Base-by-base conservation (phyloP, 2,113 vertebrate genomes). In the Passer montanus region DNA sequence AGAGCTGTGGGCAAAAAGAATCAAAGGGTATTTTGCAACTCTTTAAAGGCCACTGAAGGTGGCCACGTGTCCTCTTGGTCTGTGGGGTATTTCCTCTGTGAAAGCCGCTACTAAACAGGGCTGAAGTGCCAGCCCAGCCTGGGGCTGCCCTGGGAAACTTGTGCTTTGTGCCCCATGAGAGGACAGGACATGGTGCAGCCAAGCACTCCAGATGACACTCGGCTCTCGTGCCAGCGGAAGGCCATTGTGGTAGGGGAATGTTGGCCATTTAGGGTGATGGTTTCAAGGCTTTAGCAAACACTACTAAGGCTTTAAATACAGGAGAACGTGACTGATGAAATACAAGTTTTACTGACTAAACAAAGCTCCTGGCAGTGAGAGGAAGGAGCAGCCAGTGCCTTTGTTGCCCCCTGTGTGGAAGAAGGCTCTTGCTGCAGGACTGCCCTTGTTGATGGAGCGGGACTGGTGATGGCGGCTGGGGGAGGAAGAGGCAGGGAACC, bases 361-460 rank as follows among this genome's bases (percentile, higher is more conserved):
- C 53, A 49, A 82, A 89, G 88, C 52, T 64, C 24, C 47, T 85
- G 20, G 68, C 46, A 84, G 87, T 5, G 2, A 59, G 70, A 92
- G 82, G 62, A 81, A 77, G 53, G 35, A 88, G 33, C 44, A 73
- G 37, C 21, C 69, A 63, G 24, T 2, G 3, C 60, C 44, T 82
- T 23, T 21, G 3, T 52, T 69, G 55, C 19, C 7, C 0, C 35
- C 31, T 66, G 41, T 14, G 43, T 73, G 63, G 30, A 85, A 63
- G 47, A 60, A 77, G 46, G 46, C 27, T 24, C 37, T 62, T 3
- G 5, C 19, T 76, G 18, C 0, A 0, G 0, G 1, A 13, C 46
- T 15, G 44, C 37, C 15, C 20, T 39, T 35, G 37, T 74, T 66
- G 56, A 26, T 6, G 11, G 26, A 63, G 55, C 0, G 0, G 31